Evolutionary conservation across 1,140 invertebrate species (phyloP), one percentile per base, ranked within the genome.

Genomic region (Macrosteles quadrilineatus): DNA sequence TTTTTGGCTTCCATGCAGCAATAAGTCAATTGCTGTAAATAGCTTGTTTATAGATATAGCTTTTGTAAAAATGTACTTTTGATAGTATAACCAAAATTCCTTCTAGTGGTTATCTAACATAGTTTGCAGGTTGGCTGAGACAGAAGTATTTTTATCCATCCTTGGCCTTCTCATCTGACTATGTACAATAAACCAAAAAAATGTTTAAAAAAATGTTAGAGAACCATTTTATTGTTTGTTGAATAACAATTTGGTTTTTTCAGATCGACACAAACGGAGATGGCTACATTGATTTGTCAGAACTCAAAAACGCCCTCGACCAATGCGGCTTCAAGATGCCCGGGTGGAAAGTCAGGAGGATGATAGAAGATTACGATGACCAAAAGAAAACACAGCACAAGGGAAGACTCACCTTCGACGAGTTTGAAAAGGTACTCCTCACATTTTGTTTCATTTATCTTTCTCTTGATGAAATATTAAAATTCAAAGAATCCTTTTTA

Each of bases 221-320:
- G n/a, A 12, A 9, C 31, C 29, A 4, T 3, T 17, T 2, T 31
- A 30, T 1, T 32, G 62, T 64, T n/a, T 64, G 2, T 29, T 64
- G n/a, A 25, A 2, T n/a, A 43, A 43, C 2, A 43, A 59, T 64
- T 67, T 25, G 27, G 64, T 67, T 43, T 53, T 88, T 88, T 14
- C 84, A 97, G 96, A 89, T 98, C 81, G 96, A 98, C 79, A 89
- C 87, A 77, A 95, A 97, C 83, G 89, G 89, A 57, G 95, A 93
- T 85, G 96, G 96, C 3, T 93, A 86, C 81, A 96, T 98, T 71
- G 92, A 96, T 75, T 80, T 96, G 67, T 88, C 89, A 67, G 96
- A 98, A 80, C 83, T 98, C 29, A 93, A 95, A 76, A 88, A 88
- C 57, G 96, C 95, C 0, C 82, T 99, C n/a, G 92, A 96, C 76